phyloP scores from a whole-genome alignment of 2,797 vertebrate genomes.

The Leuciscus waleckii region DNA sequence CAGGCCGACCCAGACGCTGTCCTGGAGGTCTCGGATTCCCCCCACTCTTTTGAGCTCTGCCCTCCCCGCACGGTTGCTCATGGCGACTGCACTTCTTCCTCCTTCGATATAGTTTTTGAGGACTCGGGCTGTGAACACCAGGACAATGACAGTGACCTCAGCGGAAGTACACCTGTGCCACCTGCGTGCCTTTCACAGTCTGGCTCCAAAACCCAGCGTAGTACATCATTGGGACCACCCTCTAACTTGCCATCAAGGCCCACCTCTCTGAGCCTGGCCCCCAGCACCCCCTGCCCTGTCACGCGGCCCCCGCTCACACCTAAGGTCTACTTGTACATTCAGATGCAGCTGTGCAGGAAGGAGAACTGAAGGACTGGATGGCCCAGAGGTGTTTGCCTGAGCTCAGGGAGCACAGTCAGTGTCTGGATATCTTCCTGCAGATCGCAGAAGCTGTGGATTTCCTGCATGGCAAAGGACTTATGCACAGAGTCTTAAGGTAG shows the following conservation, averaged over 20 bases:
- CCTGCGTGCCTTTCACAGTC: conserved; percentile 50
- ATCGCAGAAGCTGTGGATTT: conserved; percentile 97
- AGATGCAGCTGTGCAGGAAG: conserved; percentile 98
- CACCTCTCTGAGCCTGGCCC: conserved; percentile 86
- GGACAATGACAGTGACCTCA: conserved; percentile 73
- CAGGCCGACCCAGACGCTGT: conserved; percentile 76
- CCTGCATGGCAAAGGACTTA: conserved; percentile 95
- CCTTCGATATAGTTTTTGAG: conserved; percentile 94
- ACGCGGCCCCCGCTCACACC: conserved; percentile 85
- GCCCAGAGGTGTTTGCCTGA: conserved; percentile 85
- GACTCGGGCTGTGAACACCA: conserved; percentile 93
- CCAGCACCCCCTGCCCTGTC: conserved; percentile 72
- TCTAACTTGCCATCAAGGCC: conserved; percentile 82
- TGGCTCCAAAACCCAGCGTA: conserved; percentile 44
- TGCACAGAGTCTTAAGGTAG: conserved; percentile 98
- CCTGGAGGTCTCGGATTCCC: conserved; percentile 78
- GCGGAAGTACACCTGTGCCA: conserved; percentile 58
- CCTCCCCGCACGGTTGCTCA: conserved; percentile 73
- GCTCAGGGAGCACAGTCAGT: conserved; percentile 86
- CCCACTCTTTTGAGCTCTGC: conserved; percentile 82
- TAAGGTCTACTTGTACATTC: conserved; percentile 98
- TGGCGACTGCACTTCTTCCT: conserved; percentile 93
- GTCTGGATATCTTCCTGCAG: conserved; percentile 95
- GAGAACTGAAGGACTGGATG: conserved; percentile 99
- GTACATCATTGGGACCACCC: conserved; percentile 52